Base-by-base conservation (phyloP, 2,888 invertebrate genomes). In the Auanema sp. region DNA sequence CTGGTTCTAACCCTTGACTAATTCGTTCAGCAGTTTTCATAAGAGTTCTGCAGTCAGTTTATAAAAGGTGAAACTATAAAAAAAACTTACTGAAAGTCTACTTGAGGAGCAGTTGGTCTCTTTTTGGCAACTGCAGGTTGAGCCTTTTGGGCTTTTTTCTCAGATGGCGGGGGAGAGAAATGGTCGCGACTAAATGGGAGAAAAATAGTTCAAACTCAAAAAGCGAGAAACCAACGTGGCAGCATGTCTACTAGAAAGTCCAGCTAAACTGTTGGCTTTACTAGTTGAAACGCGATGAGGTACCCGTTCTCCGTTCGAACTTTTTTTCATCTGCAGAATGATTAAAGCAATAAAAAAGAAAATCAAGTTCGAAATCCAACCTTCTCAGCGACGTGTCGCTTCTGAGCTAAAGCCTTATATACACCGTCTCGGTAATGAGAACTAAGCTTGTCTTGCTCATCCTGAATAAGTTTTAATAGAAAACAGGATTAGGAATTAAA, bases 231-330 rank as follows among this genome's bases (percentile, higher is more conserved):
- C 63, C 21, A 58, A 72, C 72, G 65, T 71, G 58, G 43, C 54
- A 50, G 64, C 64, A 56, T 73, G 72, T 21, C 72, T 60, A 44
- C 68, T 66, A 25, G 70, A 73, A 11, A 73, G 44, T 5, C 75
- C 75, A 18, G 65, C 65, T 49, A 75, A 57, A 60, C 69, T 69
- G 55, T 72, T 75, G 24, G 72, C 58, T 60, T 75, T 75, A 51
- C 75, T 70, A 8, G 75, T 75, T 6, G 72, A 58, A 6, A 75
- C 69, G 11, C 72, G 71, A 50, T 70, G 72, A 2, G 71, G 71
- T 25, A 21, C 8, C 8, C 33, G 33, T 33, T 33, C 33, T 5
- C 33, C 33, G 33, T 8, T 33, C 33, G 33, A 33, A 33, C 33
- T 33, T 8, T 33, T 33, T 33, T 33, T 33, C 33, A 33, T 33